Percentiles rank a stretch among this genome's conserved stretches.
phyloP scores from a whole-genome alignment of 2,888 invertebrate species.

The Lasioglossum leucozonium region DNA sequence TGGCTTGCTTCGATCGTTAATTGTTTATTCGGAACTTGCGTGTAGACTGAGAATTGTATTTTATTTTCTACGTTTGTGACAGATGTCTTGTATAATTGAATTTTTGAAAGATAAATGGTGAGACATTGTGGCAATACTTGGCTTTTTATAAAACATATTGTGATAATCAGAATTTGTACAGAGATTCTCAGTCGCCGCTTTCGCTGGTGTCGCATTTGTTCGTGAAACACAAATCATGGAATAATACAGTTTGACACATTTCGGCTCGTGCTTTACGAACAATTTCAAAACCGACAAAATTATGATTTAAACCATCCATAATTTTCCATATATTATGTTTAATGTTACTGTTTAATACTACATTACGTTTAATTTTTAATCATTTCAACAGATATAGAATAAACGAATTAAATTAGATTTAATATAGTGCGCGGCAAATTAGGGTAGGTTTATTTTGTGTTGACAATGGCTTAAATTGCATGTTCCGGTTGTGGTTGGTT shows the following conservation, averaged over 20 bases:
- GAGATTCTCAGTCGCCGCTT: neutral
- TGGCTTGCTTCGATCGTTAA: neutral
- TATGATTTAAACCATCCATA: neutral
- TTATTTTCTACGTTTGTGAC: neutral
- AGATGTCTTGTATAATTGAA: neutral
- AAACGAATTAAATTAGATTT: neutral
- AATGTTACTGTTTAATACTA: neutral
- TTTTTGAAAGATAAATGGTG: neutral
- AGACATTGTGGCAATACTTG: neutral
- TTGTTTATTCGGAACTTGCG: neutral
- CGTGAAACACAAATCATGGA: neutral
- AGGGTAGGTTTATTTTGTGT: neutral
- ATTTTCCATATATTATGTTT: neutral
- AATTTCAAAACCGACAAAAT: neutral
- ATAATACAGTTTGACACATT: neutral
- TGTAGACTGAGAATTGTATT: neutral
- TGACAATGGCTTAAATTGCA: neutral
- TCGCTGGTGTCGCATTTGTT: neutral
- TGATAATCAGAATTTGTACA: neutral
- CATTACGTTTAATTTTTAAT: neutral
- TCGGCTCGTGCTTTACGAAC: neutral
- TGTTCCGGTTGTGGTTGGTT: no score
- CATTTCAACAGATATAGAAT: neutral
- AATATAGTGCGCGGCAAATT: neutral
- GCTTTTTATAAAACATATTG: neutral